phyloP scores from a whole-genome alignment of 2,888 invertebrate species.

The Drosophila dives region DNA sequence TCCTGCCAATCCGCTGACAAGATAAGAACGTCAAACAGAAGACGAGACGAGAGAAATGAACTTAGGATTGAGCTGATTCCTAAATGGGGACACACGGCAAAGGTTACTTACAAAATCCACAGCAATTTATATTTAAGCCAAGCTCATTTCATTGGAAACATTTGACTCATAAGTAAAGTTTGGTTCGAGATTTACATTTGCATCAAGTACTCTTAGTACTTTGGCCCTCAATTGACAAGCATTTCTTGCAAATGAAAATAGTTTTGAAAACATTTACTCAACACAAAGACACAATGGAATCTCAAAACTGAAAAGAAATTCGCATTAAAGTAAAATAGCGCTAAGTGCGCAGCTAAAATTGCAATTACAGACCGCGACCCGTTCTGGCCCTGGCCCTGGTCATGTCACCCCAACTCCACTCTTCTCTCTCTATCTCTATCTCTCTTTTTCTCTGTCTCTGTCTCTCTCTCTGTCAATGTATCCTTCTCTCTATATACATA shows the following conservation, averaged over 20 bases:
- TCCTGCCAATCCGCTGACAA: not conserved
- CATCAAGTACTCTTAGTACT: conserved; percentile 6
- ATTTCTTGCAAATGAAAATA: conserved; percentile 64
- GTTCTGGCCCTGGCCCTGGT: conserved; percentile 9
- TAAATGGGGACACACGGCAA: not conserved
- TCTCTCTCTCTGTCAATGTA: not conserved
- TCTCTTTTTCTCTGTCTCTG: not conserved
- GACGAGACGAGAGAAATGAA: not conserved
- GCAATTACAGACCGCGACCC: conserved; percentile 63
- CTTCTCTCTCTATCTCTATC: not conserved
- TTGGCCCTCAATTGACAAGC: conserved; percentile 31
- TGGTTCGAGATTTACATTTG: not conserved
- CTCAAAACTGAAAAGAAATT: conserved; percentile 52
- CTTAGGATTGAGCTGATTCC: not conserved
- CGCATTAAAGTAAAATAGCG: conserved; percentile 74
- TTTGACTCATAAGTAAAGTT: conserved; percentile 1
- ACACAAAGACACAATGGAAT: conserved; percentile 67
- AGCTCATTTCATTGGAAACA: not conserved
- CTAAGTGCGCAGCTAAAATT: conserved; percentile 70
- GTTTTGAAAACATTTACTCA: conserved; percentile 67
- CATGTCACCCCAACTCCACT: not conserved
- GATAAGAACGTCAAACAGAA: not conserved
- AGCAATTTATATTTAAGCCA: too few species aligned
- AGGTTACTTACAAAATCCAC: too few species aligned
- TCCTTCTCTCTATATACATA: not conserved